Evolutionary conservation across 1,140 invertebrate genomes (phyloP), one percentile per base, ranked within the genome.

Genomic region (Megalopta genalis): DNA sequence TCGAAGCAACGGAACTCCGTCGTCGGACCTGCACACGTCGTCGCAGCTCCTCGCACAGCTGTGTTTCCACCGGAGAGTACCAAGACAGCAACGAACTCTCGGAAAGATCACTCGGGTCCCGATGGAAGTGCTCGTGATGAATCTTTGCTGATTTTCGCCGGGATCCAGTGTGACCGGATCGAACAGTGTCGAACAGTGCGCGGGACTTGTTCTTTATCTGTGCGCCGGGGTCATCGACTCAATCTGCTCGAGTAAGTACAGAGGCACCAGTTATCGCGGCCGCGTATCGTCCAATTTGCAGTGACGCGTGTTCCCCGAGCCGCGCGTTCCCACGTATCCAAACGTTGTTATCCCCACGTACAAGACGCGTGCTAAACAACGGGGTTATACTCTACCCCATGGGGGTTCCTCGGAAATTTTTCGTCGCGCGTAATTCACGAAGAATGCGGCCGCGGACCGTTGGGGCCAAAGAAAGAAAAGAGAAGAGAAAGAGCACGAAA

Each of bases 361-460:
- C 32, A 4, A 32, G 32, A 32, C 1, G 32, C 32, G 32, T 32
- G 32, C 32, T 32, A 4, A 32, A 32, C 32, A n/a, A n/a, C 21
- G 52, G n/a, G 23, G 2, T 57, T 25, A 12, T 25, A n/a, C n/a
- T n/a, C n/a, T n/a, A n/a, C n/a, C n/a, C n/a, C n/a, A n/a, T n/a
- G n/a, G n/a, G n/a, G 32, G 32, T 60, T 23, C 32, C 21, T 39
- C 32, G 8, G 23, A 52, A 62, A 72, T 77, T 67, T 83, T 77
- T 77, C 73, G 25, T 39, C 25, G 27, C n/a, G 42, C 62, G 62
- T 82, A 81, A 81, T 81, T 71, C 63, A 39, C 49, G n/a, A 68
- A 64, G 68, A 82, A 83, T 67, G 46, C 54, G 32, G 23, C 21
- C 23, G 2, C 65, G 32, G 16, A 14, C 12, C 1, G 12, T 18